Base-by-base conservation (phyloP, 92 coral and sea anemone species). In the Epizoanthus ramosus region DNA sequence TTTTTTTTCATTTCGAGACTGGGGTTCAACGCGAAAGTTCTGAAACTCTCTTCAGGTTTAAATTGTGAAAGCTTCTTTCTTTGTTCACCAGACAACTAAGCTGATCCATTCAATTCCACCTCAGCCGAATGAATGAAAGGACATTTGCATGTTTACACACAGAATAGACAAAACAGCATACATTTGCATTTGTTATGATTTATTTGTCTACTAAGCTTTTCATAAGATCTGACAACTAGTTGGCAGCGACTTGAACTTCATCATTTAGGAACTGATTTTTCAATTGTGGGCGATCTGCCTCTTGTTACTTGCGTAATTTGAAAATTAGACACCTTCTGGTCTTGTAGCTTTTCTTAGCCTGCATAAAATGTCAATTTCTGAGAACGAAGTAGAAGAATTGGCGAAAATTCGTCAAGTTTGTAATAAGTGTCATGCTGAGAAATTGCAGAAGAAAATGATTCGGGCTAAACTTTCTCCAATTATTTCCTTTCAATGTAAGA, bases 131-230 rank as follows among this genome's bases (percentile, higher is more conserved):
- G 86, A 80, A 90, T 85, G 91, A 72, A 73, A 76, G 65, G 43
- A 37, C 84, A 90, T 90, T 90, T 90, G 87, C 93, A 90, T 90
- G 87, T 90, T 87, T 89, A 90, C 86, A 37, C 56, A 60, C 58
- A 54, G 85, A 79, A 24, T 47, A 83, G 91, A 87, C 91, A 79
- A 70, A 90, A 90, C 91, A 77, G 93, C 66, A 90, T 90, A 90
- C 79, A 90, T 90, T 90, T 83, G 66, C 76, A 80, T 87, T 13
- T 88, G 71, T 85, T 85, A 81, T 61, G 82, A 54, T 41, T 67
- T 89, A 77, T 80, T 87, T 80, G 83, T 57, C 68, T 81, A 75
- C 56, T 37, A 37, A 37, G 43, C 43, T 79, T 80, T 84, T 85
- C 68, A 84, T 70, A 81, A 76, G 74, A 79, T 73, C 59, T 85